Conservation (phyloP, 2,888 invertebrate genomes). For the Brachycybe producta region DNA sequence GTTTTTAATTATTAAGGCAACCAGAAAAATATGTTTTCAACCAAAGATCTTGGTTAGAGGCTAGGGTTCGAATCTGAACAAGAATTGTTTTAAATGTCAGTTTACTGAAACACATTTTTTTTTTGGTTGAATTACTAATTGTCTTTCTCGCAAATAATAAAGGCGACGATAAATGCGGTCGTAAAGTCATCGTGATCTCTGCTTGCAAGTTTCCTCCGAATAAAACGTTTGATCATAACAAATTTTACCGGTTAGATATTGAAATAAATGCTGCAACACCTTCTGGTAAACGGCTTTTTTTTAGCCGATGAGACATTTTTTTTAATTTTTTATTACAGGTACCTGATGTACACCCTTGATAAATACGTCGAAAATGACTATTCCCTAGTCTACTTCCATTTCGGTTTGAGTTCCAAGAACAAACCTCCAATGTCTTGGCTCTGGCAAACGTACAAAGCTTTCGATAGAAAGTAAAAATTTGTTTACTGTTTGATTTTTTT, state of each 20-base stretch:
- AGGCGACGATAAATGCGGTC: slow-evolving; percentile 65
- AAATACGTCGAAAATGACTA: slow-evolving; percentile 98
- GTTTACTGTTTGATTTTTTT: not conserved
- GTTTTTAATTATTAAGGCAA: no score
- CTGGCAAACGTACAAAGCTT: slow-evolving; percentile 90
- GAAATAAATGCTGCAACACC: not conserved
- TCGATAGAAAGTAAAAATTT: slow-evolving; percentile 66
- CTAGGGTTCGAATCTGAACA: no score
- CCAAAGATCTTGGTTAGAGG: no score
- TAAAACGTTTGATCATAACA: slow-evolving; percentile 59
- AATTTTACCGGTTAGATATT: slow-evolving; percentile 36
- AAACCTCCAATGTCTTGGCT: slow-evolving; percentile 93
- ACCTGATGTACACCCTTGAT: slow-evolving; percentile 84
- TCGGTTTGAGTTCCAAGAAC: slow-evolving; percentile 86
- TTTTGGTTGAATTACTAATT: no score
- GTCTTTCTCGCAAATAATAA: slow-evolving; percentile 10
- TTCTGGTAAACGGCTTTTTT: slow-evolving; percentile 7
- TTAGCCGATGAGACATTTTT: slow-evolving; percentile 8
- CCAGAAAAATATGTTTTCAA: no score
- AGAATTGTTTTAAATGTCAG: not conserved
- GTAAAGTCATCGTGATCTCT: slow-evolving; percentile 91
- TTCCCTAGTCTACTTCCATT: slow-evolving; percentile 93
- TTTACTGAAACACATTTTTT: not conserved
- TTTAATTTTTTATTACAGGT: slow-evolving; percentile 45
- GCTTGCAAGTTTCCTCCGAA: slow-evolving; percentile 78